Conservation (phyloP, 1,140 invertebrate genomes). For the Zaprionus vittiger region DNA sequence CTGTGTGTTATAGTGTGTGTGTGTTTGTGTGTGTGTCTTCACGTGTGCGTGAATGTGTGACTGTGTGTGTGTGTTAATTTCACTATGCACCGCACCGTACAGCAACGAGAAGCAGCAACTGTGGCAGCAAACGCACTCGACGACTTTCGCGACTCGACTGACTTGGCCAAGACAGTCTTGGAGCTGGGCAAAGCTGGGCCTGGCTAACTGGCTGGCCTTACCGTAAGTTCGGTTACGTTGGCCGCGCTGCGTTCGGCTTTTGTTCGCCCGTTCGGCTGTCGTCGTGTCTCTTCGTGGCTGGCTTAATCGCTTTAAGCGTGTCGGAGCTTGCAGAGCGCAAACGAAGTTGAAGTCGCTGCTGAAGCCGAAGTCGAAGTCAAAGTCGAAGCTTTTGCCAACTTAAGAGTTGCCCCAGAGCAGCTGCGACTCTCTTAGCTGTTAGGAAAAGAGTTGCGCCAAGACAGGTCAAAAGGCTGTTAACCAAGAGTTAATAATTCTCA, state of each 20-base stretch:
- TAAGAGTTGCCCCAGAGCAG: conserved; percentile 6
- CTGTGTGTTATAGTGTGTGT: neutral
- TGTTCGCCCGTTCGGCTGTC: conserved; percentile 33
- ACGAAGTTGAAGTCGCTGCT: neutral
- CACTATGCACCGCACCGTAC: conserved; percentile 48
- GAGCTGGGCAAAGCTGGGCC: conserved; percentile 28
- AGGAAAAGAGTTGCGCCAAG: neutral
- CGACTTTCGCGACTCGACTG: conserved; percentile 83
- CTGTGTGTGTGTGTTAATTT: conserved; percentile 27
- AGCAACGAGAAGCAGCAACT: conserved; percentile 58
- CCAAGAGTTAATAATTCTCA: conserved; percentile 45
- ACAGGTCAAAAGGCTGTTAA: conserved; percentile 44
- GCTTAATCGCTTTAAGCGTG: conserved; percentile 74
- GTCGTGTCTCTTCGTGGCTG: conserved; percentile 3
- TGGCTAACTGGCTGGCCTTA: conserved; percentile 57
- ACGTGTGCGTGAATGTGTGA: conserved; percentile 8
- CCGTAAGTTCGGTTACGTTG: conserved; percentile 77
- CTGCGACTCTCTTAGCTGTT: conserved; percentile 38
- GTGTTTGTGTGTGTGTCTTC: conserved; percentile 5
- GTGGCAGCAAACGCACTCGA: conserved; percentile 79
- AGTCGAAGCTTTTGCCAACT: conserved; percentile 30
- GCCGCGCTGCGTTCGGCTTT: conserved; percentile 30
- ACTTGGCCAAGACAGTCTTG: conserved; percentile 62
- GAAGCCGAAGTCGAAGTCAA: neutral
- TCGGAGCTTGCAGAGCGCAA: conserved; percentile 61